Evolutionary conservation across 2,797 vertebrate species (phyloP).

Genomic region (Xenopus petersii): DNA sequence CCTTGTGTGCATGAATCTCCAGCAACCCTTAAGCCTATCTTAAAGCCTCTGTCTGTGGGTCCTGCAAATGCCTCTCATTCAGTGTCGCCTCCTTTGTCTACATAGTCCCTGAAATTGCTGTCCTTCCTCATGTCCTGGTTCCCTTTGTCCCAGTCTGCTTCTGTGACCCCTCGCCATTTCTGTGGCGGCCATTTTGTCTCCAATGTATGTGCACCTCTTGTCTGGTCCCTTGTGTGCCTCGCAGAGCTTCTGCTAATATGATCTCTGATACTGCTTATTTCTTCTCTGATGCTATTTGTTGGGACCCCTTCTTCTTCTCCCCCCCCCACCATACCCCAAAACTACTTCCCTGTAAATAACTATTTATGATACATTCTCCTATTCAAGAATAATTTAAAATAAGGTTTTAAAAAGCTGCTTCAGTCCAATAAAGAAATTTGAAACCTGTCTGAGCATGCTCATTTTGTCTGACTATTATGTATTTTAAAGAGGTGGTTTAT

Average conservation of each 20-base stretch:
- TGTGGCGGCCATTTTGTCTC: not conserved
- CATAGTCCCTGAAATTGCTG: not conserved
- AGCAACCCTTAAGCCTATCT: conserved; percentile 38
- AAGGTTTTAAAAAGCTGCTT: conserved; percentile 31
- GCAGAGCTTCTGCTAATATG: conserved; percentile 33
- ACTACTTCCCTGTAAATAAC: conserved; percentile 39
- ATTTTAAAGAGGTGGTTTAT: too few species aligned
- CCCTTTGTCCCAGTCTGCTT: conserved; percentile 6
- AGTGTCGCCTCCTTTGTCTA: not conserved
- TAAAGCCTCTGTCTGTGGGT: conserved; percentile 15
- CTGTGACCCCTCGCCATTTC: conserved; percentile 3
- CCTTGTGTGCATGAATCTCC: conserved; percentile 51
- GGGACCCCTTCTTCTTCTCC: not conserved
- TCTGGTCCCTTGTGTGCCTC: conserved; percentile 26
- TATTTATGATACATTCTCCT: conserved; percentile 40
- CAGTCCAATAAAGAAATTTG: conserved; percentile 37
- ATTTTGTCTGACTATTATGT: too few species aligned
- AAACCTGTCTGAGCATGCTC: conserved; percentile 11
- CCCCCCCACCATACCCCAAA: not conserved
- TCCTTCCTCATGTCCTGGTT: not conserved
- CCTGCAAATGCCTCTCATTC: conserved; percentile 15
- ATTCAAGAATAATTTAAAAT: conserved; percentile 34
- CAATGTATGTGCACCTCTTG: conserved; percentile 13
- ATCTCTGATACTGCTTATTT: conserved; percentile 13
- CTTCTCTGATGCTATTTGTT: conserved; percentile 28